Conservation (phyloP, 2,888 invertebrate species). For the Synanthedon vespiformis region DNA sequence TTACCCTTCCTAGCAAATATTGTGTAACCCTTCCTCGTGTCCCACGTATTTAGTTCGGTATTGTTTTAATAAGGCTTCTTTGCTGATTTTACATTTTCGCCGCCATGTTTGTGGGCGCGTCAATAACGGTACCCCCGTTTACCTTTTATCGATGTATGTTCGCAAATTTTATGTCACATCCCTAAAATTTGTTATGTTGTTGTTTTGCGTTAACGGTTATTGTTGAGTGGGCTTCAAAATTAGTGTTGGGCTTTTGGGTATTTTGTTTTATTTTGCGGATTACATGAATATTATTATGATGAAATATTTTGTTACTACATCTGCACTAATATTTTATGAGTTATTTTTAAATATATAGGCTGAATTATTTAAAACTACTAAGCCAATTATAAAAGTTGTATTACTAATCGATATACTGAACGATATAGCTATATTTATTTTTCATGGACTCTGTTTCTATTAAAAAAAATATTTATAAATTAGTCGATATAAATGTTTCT, state of each 20-base stretch:
- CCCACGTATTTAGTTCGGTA: constrained; percentile 14
- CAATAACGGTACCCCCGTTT: constrained; percentile 34
- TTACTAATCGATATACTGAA: too few species aligned
- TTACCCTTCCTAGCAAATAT: constrained; percentile 54
- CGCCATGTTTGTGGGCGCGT: constrained; percentile 21
- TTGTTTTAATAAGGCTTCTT: constrained; percentile 51
- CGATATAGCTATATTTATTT: too few species aligned
- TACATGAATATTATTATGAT: background rate
- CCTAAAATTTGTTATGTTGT: constrained; percentile 33
- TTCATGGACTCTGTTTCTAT: too few species aligned
- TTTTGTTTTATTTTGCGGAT: background rate
- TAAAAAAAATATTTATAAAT: too few species aligned
- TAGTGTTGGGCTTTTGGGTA: constrained; percentile 17
- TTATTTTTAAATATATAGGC: too few species aligned
- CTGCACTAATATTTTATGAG: too few species aligned
- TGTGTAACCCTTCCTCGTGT: constrained; percentile 43
- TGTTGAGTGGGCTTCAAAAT: constrained; percentile 29
- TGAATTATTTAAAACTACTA: too few species aligned
- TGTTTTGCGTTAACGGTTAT: constrained; percentile 39
- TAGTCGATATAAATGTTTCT: too few species aligned
- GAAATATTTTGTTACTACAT: too few species aligned
- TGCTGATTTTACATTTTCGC: constrained; percentile 35
- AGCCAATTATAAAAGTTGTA: too few species aligned
- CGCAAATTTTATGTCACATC: constrained; percentile 37
- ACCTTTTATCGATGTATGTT: constrained; percentile 45